A percentile compares a stretch with the other conserved stretches of the same genome.
phyloP scores from a whole-genome alignment of 2,888 invertebrate genomes.

The Agrotis clavis region DNA sequence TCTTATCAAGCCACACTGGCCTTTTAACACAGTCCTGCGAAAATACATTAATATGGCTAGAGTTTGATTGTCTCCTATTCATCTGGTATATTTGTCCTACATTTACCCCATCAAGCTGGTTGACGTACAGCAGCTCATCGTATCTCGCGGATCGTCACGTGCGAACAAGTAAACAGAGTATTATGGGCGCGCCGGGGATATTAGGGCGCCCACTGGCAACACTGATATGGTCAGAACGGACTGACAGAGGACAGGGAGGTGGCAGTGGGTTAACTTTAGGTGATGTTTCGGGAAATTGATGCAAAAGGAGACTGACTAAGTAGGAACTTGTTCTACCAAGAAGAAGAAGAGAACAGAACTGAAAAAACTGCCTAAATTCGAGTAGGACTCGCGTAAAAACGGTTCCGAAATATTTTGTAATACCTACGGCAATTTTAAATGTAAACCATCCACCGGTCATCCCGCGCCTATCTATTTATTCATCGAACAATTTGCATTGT shows the following conservation, averaged over 20 bases:
- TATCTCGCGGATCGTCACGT: slow-evolving; percentile 59
- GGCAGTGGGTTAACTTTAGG: slow-evolving; percentile 19
- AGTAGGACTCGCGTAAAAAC: too few relatives aligned
- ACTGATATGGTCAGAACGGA: slow-evolving; percentile 53
- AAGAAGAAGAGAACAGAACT: neutral
- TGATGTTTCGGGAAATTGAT: too few relatives aligned
- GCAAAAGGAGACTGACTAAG: too few relatives aligned
- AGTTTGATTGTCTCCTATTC: too few relatives aligned
- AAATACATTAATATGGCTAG: too few relatives aligned
- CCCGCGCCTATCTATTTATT: too few relatives aligned
- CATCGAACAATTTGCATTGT: too few relatives aligned
- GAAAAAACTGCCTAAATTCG: neutral
- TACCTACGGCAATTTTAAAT: too few relatives aligned
- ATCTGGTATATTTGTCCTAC: slow-evolving; percentile 3
- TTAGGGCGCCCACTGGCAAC: slow-evolving; percentile 63
- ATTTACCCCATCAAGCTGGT: slow-evolving; percentile 2
- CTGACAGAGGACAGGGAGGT: neutral
- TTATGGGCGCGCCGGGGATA: slow-evolving; percentile 66
- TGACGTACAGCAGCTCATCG: slow-evolving; percentile 44
- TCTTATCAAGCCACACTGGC: too few relatives aligned
- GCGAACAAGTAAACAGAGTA: slow-evolving; percentile 58
- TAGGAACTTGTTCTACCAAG: neutral
- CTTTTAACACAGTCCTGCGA: too few relatives aligned
- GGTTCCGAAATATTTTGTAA: too few relatives aligned
- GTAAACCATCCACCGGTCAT: too few relatives aligned